These are phyloP conservation scores for Samia ricini DNA, from an alignment of 1,140 invertebrate genomes.

Conservation along the genomic window DNA sequence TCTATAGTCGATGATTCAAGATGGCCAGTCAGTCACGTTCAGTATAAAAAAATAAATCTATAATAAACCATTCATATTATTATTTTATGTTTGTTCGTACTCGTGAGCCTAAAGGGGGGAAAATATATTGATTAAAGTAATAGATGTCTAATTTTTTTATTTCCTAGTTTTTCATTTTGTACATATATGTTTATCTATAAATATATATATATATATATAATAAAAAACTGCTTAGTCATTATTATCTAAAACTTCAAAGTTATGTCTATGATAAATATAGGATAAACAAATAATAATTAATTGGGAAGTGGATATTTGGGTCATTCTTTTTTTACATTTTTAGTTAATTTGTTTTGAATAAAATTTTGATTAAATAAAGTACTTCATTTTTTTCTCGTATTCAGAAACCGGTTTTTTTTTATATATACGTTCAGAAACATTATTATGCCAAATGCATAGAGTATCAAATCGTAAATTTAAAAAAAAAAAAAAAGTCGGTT, in stretches of 20 bases:
- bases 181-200: constrained; percentile 33
- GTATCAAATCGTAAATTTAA: too few relatives aligned
- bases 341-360: constrained; percentile 26
- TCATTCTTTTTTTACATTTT: constrained; percentile 25
- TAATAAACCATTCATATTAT: background rate
- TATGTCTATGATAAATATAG: constrained; percentile 15
- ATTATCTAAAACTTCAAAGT: constrained; percentile 29
- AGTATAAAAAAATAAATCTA: constrained; percentile 14
- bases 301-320: constrained; percentile 34
- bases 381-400: constrained; percentile 21
- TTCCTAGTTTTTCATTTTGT: constrained; percentile 30
- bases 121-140: constrained; percentile 20
- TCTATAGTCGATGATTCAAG: constrained; percentile 19
- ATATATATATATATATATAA: constrained; percentile 6
- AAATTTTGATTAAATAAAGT: constrained; percentile 26
- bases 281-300: constrained; percentile 16
- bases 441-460: too few relatives aligned
- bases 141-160: background rate
- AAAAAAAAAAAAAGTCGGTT: too few relatives aligned
- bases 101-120: constrained; percentile 24
- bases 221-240: constrained; percentile 33
- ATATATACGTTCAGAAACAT: too few relatives aligned
- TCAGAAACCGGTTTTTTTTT: too few relatives aligned
- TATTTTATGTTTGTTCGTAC: constrained; percentile 21
- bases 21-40: constrained; percentile 34